These are phyloP conservation scores for Proteles cristata DNA, from an alignment of 2,113 vertebrate genomes.

Conservation along the genomic window DNA sequence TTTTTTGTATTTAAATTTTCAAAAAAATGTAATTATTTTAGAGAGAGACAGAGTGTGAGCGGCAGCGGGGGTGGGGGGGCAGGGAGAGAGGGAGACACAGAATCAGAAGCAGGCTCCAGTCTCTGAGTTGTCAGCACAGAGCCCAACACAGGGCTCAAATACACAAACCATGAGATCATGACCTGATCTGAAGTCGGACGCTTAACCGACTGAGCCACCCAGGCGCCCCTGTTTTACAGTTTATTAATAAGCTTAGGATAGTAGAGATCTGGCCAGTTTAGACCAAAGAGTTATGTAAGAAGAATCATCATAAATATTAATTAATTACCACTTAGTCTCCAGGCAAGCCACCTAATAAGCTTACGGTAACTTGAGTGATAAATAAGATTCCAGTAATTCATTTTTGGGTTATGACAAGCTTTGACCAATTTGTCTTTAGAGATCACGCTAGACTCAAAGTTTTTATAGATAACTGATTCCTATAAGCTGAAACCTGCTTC, in stretches of 20 bases:
- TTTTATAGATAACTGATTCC: background rate
- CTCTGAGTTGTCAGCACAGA: too few species aligned
- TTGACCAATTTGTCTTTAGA: background rate
- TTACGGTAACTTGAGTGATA: background rate
- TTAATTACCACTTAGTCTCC: background rate
- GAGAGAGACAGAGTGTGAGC: too few species aligned
- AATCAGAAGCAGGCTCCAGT: too few species aligned
- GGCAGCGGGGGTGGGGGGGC: too few species aligned
- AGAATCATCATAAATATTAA: background rate
- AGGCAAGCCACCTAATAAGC: background rate
- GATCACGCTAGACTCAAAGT: background rate
- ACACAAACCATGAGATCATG: too few species aligned
- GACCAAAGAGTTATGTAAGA: background rate
- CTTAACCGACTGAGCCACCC: too few species aligned
- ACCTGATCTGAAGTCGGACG: too few species aligned
- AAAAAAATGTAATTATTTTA: too few species aligned
- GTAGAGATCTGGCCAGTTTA: background rate
- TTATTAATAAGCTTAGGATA: background rate
- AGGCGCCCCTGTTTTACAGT: background rate
- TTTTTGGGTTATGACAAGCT: background rate
- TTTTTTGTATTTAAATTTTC: too few species aligned
- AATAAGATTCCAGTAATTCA: background rate
- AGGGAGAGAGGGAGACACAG: too few species aligned
- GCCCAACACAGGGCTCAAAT: too few species aligned
- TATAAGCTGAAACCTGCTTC: rapidly evolving